Conservation (phyloP, 2,113 vertebrate genomes). For the Ctenodactylus gundi region DNA sequence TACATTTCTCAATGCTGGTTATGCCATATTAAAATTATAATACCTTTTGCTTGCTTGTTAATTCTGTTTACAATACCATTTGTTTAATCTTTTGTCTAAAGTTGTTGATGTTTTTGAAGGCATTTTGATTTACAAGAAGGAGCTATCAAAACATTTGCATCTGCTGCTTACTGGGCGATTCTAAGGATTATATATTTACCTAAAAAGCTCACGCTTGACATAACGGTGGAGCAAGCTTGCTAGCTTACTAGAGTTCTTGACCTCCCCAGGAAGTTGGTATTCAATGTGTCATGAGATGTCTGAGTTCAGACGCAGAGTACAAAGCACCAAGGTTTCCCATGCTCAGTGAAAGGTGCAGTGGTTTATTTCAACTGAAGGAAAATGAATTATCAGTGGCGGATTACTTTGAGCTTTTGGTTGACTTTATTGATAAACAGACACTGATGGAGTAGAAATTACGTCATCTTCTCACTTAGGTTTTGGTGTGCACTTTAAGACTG, state of each 20-base stretch:
- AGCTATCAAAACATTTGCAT: neutral
- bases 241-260: neutral
- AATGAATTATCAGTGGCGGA: neutral
- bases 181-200: neutral
- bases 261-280: neutral
- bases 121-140: neutral
- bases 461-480: neutral
- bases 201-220: neutral
- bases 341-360: neutral
- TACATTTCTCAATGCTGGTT: neutral
- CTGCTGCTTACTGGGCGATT: neutral
- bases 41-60: neutral
- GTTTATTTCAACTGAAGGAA: neutral
- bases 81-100: slow-evolving; percentile 47
- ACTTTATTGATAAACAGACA: neutral
- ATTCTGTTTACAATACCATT: neutral
- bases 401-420: neutral
- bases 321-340: neutral
- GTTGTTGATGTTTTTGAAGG: neutral
- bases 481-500: neutral
- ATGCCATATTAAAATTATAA: neutral
- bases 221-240: neutral
- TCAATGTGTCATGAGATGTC: neutral
- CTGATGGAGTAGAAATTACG: neutral
- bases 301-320: neutral